Evolutionary conservation across 53 echinoderm and acorn worm genomes (phyloP).

Genomic region (Holothuria leucospilota): DNA sequence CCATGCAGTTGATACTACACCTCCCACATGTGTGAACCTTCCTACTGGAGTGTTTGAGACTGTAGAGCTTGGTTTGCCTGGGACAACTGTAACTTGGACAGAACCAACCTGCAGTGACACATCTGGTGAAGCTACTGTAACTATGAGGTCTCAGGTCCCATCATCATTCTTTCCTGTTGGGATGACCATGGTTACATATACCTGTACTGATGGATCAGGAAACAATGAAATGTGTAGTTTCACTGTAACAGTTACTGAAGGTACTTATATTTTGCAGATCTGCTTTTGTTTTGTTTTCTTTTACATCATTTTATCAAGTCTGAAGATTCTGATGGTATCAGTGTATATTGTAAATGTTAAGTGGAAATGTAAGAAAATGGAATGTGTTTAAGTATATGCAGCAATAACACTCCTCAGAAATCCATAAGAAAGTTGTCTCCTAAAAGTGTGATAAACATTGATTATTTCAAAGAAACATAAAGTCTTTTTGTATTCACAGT

Average conservation of each 20-base stretch:
- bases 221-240: constrained; percentile 68
- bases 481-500: no score
- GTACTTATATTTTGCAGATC: constrained; percentile 37
- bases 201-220: constrained; percentile 54
- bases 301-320: no score
- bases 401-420: no score
- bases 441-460: no score
- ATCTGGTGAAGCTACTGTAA: constrained; percentile 46
- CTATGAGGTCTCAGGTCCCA: constrained; percentile 33
- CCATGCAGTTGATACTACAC: constrained; percentile 50
- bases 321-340: background rate
- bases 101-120: constrained; percentile 41
- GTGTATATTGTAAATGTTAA: no score
- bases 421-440: no score
- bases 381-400: no score
- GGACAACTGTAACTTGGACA: constrained; percentile 30
- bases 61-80: constrained; percentile 18
- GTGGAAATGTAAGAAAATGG: background rate
- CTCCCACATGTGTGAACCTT: constrained; percentile 48
- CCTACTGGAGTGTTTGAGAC: constrained; percentile 37
- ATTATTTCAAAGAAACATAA: no score
- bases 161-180: constrained; percentile 57
- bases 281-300: no score
- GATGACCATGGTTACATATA: constrained; percentile 60
- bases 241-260: constrained; percentile 59